A percentile compares a stretch with the other conserved stretches of the same genome.
phyloP scores from a whole-genome alignment of 2,113 vertebrate species.

The Apodemus sylvaticus region DNA sequence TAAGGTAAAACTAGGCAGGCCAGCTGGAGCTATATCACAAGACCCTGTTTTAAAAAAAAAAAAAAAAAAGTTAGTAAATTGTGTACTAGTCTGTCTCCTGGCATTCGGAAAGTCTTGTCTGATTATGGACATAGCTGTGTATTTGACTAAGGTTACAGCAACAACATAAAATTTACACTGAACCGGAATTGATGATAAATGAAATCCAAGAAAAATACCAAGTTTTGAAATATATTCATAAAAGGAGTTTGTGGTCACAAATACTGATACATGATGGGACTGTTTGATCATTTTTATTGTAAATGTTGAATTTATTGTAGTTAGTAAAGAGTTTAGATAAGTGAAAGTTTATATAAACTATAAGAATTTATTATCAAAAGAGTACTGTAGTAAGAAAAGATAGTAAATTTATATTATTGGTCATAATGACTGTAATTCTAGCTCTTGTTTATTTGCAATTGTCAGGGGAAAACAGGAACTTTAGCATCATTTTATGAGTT shows the following conservation, averaged over 20 bases:
- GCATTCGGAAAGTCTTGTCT: slow-evolving; percentile 3
- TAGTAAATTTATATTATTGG: slow-evolving; percentile 21
- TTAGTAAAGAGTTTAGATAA: slow-evolving; percentile 7
- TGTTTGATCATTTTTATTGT: slow-evolving; percentile 33
- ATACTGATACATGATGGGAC: neutral
- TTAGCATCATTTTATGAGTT: slow-evolving; percentile 14
- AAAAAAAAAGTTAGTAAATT: neutral
- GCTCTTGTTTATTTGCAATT: neutral
- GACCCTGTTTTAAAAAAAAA: neutral
- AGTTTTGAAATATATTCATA: slow-evolving; percentile 25
- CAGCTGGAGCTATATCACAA: neutral
- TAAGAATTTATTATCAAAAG: slow-evolving; percentile 53
- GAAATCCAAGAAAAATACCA: slow-evolving; percentile 37
- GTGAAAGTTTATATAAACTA: slow-evolving; percentile 53
- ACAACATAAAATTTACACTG: neutral
- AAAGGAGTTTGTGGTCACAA: neutral
- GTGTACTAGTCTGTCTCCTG: neutral
- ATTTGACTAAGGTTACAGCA: neutral
- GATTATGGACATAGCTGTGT: neutral
- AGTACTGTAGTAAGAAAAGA: neutral
- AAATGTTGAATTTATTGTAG: slow-evolving; percentile 54
- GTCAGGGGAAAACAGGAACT: neutral
- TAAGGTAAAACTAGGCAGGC: neutral
- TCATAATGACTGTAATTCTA: neutral
- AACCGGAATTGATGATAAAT: slow-evolving; percentile 26